Percentiles rank a stretch among this genome's conserved stretches.
Conservation (phyloP, 2,888 invertebrate genomes). For the Cryptocheilus praepositus region DNA sequence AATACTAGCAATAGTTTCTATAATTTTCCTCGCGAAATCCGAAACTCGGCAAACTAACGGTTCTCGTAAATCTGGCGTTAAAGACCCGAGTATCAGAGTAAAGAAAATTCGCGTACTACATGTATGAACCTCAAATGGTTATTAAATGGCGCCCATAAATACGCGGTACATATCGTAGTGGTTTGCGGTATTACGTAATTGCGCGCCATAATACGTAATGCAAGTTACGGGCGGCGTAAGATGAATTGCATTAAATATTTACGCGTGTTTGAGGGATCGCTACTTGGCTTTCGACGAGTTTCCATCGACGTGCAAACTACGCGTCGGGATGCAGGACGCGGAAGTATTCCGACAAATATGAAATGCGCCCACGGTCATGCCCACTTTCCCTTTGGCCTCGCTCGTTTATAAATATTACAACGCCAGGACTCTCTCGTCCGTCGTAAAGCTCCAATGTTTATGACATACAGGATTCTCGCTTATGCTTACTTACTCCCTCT, state of each 20-base stretch:
- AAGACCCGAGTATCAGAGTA: no score
- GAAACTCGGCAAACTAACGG: no score
- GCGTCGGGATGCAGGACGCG: background rate
- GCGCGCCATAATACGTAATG: background rate
- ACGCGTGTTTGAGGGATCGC: background rate
- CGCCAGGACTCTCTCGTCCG: background rate
- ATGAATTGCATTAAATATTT: no score
- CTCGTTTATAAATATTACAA: constrained; percentile 7
- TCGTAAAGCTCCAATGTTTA: constrained; percentile 6
- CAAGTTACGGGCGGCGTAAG: background rate
- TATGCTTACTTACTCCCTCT: no score
- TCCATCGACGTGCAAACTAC: background rate
- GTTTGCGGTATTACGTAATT: background rate
- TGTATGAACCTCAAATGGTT: no score
- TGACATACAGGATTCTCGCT: constrained; percentile 7
- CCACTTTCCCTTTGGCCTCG: constrained; percentile 4
- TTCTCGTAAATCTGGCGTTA: no score
- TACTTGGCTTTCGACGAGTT: background rate
- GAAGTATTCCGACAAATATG: constrained; percentile 1
- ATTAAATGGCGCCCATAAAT: no score
- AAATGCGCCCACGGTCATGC: constrained; percentile 2
- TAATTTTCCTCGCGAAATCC: no score
- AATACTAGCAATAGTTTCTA: no score
- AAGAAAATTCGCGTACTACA: no score
- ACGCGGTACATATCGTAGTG: no score